Evolutionary conservation across 2,113 vertebrate species (phyloP).

Genomic region (Eretmochelys imbricata): DNA sequence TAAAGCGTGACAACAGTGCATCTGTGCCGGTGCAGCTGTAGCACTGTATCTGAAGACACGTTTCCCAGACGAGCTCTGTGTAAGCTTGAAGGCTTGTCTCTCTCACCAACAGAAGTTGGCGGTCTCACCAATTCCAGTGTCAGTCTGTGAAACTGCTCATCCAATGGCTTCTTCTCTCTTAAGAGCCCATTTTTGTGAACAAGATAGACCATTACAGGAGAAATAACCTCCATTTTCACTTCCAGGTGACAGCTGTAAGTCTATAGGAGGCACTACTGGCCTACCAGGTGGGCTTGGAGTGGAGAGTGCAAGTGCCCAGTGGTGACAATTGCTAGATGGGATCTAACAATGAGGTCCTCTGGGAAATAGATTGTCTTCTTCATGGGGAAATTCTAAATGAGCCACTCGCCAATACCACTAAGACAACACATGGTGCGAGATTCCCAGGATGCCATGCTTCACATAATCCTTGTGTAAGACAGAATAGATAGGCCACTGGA

Average conservation of each 20-base stretch:
- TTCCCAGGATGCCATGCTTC: not conserved
- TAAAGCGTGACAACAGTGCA: not conserved
- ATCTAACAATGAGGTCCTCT: not conserved
- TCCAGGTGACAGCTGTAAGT: not conserved
- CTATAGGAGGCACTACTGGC: not conserved
- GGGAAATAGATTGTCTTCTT: accelerated
- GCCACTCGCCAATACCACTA: not conserved
- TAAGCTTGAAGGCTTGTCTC: not conserved
- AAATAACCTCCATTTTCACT: not conserved
- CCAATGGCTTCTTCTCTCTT: not conserved
- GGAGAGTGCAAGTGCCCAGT: not conserved
- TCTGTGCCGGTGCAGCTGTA: not conserved
- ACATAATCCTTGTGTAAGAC: not conserved
- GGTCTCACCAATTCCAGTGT: not conserved
- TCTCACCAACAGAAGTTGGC: not conserved
- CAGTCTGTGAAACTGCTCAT: not conserved
- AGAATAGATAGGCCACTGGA: constrained; percentile 30
- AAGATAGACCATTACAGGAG: not conserved
- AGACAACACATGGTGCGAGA: accelerated
- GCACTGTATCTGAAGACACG: not conserved
- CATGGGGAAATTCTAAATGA: accelerated
- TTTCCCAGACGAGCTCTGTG: not conserved
- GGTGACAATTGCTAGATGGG: accelerated
- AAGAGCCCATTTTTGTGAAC: not conserved
- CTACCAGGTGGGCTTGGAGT: not conserved